Base-by-base conservation (phyloP, 2,888 invertebrate genomes). In the Seira ritae region DNA sequence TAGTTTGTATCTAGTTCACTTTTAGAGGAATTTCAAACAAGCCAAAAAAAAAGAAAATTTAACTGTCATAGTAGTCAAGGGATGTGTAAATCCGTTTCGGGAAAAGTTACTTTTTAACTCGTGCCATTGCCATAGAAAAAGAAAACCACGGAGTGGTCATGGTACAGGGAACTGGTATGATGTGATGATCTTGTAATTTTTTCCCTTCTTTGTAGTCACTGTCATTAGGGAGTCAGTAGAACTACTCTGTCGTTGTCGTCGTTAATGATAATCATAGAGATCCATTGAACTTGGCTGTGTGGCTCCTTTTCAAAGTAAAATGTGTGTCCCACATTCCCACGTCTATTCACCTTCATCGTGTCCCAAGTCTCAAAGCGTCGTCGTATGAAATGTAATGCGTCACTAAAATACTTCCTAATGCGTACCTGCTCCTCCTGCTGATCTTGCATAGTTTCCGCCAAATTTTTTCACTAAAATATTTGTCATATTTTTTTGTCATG, bases 321-420 rank as follows among this genome's bases (percentile, higher is more conserved):
- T 31, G 3, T 31, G 62, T 62, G 62, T 62, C 62, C 62, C 22
- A 62, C 62, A 62, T 62, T 62, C 62, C 22, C 62, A 62, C 62
- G 62, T 62, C 22, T 62, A 62, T 62, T 62, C 62, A 15, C 17
- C 60, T 42, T 42, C 42, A 42, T 42, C n/a, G 8, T 31, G 12
- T 50, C 50, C 50, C 17, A 3, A 50, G 50, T n/a, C 3, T n/a
- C 17, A 15, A 3, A 2, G 50, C 50, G 12, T 50, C 15, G 50
- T 50, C 50, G 31, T 31, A 31, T 31, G 31, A 31, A 31, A 31
- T 8, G 31, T 4, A 31, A 31, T 31, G 31, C 31, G 31, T 31
- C 31, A 31, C 31, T 31, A 31, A 31, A 31, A 31, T 31, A 31
- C 31, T n/a, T n/a, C n/a, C n/a, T n/a, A n/a, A n/a, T n/a, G n/a